A percentile compares a stretch with the other conserved stretches of the same genome.
phyloP scores from a whole-genome alignment of 2,113 vertebrate species.

The Puffinus mauretanicus region DNA sequence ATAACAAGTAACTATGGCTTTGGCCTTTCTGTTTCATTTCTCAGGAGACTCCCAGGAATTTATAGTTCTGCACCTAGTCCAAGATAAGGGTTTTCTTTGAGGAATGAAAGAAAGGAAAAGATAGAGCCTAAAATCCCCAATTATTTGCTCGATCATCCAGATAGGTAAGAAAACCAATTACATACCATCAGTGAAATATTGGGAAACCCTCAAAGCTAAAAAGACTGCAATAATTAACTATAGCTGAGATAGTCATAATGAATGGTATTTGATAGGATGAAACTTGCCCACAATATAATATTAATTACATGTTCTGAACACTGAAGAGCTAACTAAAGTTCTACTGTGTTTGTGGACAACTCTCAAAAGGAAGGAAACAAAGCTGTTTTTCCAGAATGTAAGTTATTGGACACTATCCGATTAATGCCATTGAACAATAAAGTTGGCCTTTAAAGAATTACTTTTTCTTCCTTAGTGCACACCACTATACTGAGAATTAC shows the following conservation, averaged over 20 bases:
- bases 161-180: background rate
- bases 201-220: background rate
- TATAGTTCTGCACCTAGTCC: background rate
- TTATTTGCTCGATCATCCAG: background rate
- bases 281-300: background rate
- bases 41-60: background rate
- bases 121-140: background rate
- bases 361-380: background rate
- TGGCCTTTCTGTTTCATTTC: background rate
- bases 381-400: background rate
- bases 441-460: background rate
- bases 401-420: background rate
- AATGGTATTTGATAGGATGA: background rate
- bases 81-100: background rate
- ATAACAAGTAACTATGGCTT: background rate
- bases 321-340: background rate
- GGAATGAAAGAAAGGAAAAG: background rate
- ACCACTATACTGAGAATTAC: background rate
- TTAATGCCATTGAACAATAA: background rate
- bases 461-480: background rate
- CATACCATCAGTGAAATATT: background rate
- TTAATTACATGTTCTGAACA: background rate
- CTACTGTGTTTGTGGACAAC: background rate
- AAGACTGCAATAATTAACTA: background rate
- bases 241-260: background rate